Evolutionary conservation across 2,113 vertebrate species (phyloP), one percentile per base, ranked within the genome.

Genomic region (Heterotilapia buettikoferi): DNA sequence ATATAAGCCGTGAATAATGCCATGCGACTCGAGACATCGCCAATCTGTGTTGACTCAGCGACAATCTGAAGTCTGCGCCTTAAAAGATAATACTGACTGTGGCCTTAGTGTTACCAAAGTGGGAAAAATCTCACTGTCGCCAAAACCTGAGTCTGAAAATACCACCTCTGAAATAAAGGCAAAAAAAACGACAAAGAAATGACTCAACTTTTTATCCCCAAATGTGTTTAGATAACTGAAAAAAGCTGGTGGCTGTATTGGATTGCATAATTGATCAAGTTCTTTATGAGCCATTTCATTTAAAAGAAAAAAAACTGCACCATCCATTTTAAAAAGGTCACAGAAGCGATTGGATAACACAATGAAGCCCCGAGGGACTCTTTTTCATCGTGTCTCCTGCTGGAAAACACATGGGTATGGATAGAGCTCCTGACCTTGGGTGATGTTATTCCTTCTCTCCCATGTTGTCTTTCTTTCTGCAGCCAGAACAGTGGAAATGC

Each of bases 271-370:
- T 79, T 87, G 86, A 92, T 89, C 82, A 76, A 59, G 86, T 90
- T 83, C 86, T 94, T 90, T 91, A 94, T 84, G 86, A 84, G 84
- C 50, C 82, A 84, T 91, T 94, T 88, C 56, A 90, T 88, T 80
- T 54, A 80, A 89, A 80, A 52, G 73, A 84, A 68, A 57, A 85
- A 63, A 83, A 73, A 63, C 36, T 76, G 66, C 79, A 14, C 5
- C n/a, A 83, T 90, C 66, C 56, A 88, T 90, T 90, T 92, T 21
- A 84, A 90, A 92, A 93, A 94, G 90, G 93, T 94, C 93, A 92
- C 68, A 81, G 66, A 88, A 91, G 89, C 19, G 24, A 93, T 40
- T 84, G 33, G 57, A 86, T 89, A 88, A 87, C 82, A 87, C 86
- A 86, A 53, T 87, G n/a, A 82, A 86, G 81, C 80, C 90, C 92